Percentiles rank a stretch among this genome's conserved stretches.
Conservation (phyloP, 2,888 invertebrate species). For the Lasioglossum oenotherae region DNA sequence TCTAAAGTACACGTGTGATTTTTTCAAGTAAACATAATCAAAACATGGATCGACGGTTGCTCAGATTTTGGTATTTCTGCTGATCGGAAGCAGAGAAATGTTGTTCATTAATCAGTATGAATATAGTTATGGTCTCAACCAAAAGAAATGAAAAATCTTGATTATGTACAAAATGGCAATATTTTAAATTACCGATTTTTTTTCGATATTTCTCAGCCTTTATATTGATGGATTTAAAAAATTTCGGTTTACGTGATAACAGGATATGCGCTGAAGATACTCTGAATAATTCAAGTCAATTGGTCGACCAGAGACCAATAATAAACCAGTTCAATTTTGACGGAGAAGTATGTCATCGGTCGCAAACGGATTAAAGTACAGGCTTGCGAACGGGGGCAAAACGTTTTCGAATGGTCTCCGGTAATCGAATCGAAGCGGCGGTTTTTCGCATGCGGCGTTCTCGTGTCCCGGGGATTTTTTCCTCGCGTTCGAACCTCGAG, state of each 20-base stretch:
- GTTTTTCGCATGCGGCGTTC: conserved; percentile 12
- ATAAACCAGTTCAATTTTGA: neutral
- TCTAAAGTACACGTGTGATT: neutral
- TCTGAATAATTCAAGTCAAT: neutral
- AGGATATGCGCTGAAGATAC: too few species aligned
- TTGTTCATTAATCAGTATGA: too few species aligned
- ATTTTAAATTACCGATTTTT: neutral
- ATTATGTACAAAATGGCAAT: neutral
- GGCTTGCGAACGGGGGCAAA: neutral
- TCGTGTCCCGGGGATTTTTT: neutral
- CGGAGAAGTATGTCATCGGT: neutral
- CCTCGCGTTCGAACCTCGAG: neutral
- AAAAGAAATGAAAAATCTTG: too few species aligned
- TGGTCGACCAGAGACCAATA: neutral
- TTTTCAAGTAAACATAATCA: neutral
- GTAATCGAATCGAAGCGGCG: conserved; percentile 35
- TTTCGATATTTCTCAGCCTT: too few species aligned
- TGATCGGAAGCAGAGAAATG: too few species aligned
- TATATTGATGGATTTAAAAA: neutral
- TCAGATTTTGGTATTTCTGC: too few species aligned
- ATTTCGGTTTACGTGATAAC: neutral
- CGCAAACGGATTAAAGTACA: neutral
- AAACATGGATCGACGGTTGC: neutral
- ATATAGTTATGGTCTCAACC: neutral
- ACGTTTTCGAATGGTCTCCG: neutral